Conservation (phyloP, 2,797 vertebrate genomes). For the Danio albolineatus region DNA sequence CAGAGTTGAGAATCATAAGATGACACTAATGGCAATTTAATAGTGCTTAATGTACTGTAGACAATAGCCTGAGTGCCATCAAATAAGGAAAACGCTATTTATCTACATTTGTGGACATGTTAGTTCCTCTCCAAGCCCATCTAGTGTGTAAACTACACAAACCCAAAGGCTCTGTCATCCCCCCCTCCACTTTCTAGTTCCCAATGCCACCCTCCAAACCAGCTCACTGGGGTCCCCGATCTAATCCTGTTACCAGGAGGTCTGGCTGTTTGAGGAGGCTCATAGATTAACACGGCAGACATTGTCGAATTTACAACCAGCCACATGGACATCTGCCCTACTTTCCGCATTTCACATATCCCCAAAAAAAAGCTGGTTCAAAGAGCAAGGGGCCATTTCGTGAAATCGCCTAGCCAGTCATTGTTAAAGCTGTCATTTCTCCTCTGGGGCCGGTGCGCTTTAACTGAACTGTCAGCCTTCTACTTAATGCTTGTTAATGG, state of each 20-base stretch:
- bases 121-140: conserved; percentile 44
- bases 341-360: conserved; percentile 73
- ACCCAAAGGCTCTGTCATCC: conserved; percentile 54
- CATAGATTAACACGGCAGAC: conserved; percentile 84
- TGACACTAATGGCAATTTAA: conserved; percentile 26
- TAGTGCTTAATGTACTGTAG: conserved; percentile 36
- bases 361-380: conserved; percentile 77
- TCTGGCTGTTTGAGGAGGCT: conserved; percentile 66
- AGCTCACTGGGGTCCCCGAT: conserved; percentile 60
- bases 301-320: conserved; percentile 87
- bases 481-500: conserved; percentile 71
- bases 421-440: conserved; percentile 81
- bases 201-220: conserved; percentile 65
- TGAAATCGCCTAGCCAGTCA: conserved; percentile 71
- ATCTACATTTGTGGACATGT: conserved; percentile 57
- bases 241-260: conserved; percentile 89
- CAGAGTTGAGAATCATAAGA: conserved; percentile 6
- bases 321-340: conserved; percentile 91
- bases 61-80: conserved; percentile 6
- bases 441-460: conserved; percentile 67
- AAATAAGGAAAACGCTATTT: conserved; percentile 27
- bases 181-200: conserved; percentile 60
- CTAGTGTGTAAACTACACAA: conserved; percentile 61
- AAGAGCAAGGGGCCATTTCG: conserved; percentile 78
- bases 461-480: conserved; percentile 78